These are phyloP conservation scores for Lepidothrix coronata DNA, from an alignment of 2,113 vertebrate species.

Conservation along the genomic window DNA sequence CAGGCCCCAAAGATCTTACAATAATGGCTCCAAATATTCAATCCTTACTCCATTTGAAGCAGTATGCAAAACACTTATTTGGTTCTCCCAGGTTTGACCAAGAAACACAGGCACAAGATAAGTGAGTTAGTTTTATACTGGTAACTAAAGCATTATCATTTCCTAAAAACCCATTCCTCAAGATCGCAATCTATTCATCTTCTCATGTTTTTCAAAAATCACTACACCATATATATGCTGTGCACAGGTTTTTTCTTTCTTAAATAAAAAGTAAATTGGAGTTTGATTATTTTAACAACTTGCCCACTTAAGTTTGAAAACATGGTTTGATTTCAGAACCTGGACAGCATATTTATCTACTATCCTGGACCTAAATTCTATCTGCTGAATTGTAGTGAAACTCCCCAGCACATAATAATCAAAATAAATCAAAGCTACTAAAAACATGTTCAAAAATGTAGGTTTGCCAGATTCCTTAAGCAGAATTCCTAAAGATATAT, in stretches of 20 bases:
- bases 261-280: background rate
- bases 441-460: accelerated
- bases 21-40: background rate
- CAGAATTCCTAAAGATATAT: background rate
- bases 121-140: background rate
- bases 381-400: background rate
- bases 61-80: background rate
- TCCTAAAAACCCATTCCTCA: background rate
- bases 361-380: background rate
- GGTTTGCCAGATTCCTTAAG: background rate
- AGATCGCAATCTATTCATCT: accelerated
- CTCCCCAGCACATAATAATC: background rate
- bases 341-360: background rate
- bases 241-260: background rate
- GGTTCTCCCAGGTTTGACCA: background rate
- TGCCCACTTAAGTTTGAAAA: background rate
- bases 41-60: background rate
- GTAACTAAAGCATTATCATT: background rate
- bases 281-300: background rate
- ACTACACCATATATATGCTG: background rate
- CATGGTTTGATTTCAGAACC: background rate
- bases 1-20: background rate
- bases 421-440: background rate
- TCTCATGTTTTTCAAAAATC: background rate
- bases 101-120: background rate